These are phyloP conservation scores for Andrena trimmerana DNA, from an alignment of 2,888 invertebrate genomes.

Conservation along the genomic window DNA sequence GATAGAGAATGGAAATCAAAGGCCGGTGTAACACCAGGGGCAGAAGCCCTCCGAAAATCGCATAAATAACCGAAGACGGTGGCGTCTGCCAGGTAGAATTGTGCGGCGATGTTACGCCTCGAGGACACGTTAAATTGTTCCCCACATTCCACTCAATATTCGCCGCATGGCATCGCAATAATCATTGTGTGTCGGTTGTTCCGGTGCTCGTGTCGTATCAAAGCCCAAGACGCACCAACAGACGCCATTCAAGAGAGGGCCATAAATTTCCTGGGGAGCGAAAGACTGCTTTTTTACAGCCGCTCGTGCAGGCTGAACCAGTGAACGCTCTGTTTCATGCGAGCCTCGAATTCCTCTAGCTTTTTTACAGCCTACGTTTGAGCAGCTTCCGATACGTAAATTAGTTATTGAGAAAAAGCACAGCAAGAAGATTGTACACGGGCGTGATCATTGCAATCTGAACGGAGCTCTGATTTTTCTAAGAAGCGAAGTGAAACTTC, in stretches of 20 bases:
- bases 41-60: conserved; percentile 24
- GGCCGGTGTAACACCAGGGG: not conserved
- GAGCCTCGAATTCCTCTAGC: conserved; percentile 44
- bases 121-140: conserved; percentile 59
- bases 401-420: conserved; percentile 39
- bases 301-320: conserved; percentile 32
- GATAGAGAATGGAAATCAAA: not conserved
- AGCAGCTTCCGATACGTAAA: conserved; percentile 50
- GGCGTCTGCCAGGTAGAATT: conserved; percentile 36
- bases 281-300: conserved; percentile 49
- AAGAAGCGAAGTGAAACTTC: too few species aligned
- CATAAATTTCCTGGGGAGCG: conserved; percentile 61
- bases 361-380: conserved; percentile 47
- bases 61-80: conserved; percentile 48
- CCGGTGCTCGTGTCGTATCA: conserved; percentile 66
- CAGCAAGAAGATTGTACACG: not conserved
- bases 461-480: too few species aligned
- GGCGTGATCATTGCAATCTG: too few species aligned
- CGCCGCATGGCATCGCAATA: conserved; percentile 48
- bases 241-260: conserved; percentile 56
- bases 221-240: conserved; percentile 51
- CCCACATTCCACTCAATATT: conserved; percentile 28
- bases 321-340: conserved; percentile 49
- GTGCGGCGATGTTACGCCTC: conserved; percentile 64
- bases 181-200: conserved; percentile 67